Evolutionary conservation across 2,888 invertebrate species (phyloP).

Genomic region (Plebejus anna): DNA sequence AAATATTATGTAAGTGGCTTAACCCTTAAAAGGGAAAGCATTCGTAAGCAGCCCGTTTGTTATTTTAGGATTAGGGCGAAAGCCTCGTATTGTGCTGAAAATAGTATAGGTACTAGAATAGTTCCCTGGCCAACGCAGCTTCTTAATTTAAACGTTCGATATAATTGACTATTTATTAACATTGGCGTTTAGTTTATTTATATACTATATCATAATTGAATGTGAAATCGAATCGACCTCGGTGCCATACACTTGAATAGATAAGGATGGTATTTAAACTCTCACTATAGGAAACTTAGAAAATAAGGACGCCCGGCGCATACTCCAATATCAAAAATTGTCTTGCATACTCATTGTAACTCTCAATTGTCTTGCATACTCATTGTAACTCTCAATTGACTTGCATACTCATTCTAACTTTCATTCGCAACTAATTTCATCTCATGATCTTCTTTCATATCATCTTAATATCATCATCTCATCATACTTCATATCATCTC

Average conservation of each 20-base stretch:
- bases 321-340: slow-evolving; percentile 1
- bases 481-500: not conserved
- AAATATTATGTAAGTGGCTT: not conserved
- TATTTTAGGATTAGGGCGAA: not conserved
- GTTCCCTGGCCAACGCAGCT: not conserved
- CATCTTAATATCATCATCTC: not conserved
- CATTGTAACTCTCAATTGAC: not conserved
- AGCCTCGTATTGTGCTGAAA: not conserved
- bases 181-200: not conserved
- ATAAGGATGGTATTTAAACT: not conserved
- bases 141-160: not conserved
- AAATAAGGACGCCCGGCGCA: not conserved
- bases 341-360: not conserved
- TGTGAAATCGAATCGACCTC: not conserved
- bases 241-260: slow-evolving; percentile 5
- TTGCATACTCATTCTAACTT: not conserved
- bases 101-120: not conserved
- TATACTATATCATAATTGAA: not conserved
- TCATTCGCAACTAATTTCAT: not conserved
- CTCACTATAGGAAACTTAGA: not conserved
- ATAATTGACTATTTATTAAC: not conserved
- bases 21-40: not conserved
- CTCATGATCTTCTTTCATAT: not conserved
- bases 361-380: not conserved
- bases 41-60: not conserved